Evolutionary conservation across 2,888 invertebrate species (phyloP).

Genomic region (Argyresthia albistria): DNA sequence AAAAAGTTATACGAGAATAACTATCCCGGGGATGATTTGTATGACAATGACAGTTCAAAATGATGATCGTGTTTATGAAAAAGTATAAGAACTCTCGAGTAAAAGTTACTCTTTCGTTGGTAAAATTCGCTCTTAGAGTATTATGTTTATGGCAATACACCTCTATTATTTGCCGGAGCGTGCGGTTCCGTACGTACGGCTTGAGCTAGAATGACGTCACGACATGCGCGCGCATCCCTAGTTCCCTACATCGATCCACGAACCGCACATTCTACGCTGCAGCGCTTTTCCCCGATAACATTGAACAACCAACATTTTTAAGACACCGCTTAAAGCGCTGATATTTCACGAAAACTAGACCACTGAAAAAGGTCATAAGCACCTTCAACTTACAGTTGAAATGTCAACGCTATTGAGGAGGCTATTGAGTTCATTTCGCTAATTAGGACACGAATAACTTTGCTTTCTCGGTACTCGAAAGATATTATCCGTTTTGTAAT

Average conservation of each 20-base stretch:
- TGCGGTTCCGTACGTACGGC: slow-evolving; percentile 39
- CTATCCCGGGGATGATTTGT: no score
- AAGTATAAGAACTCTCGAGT: no score
- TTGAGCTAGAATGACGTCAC: slow-evolving; percentile 50
- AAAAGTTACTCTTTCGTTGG: no score
- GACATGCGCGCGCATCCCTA: slow-evolving; percentile 51
- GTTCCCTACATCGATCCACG: slow-evolving; percentile 52
- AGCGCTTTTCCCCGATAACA: slow-evolving; percentile 22
- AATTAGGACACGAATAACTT: slow-evolving; percentile 4
- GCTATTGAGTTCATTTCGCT: slow-evolving; percentile 13
- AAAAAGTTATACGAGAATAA: no score
- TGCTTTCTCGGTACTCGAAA: slow-evolving; percentile 6
- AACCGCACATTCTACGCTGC: slow-evolving; percentile 39
- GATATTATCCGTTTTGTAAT: slow-evolving; percentile 16
- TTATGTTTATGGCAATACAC: background rate
- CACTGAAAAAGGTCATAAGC: slow-evolving; percentile 27
- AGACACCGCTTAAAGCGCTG: slow-evolving; percentile 33
- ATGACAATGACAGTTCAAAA: no score
- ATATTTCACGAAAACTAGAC: slow-evolving; percentile 14
- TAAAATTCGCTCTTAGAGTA: background rate
- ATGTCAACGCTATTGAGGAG: slow-evolving; percentile 17
- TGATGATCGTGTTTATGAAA: no score
- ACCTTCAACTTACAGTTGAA: slow-evolving; percentile 14
- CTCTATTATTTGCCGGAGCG: slow-evolving; percentile 25
- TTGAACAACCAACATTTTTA: background rate